phyloP scores from a whole-genome alignment of 30 jellyfish, hydroid and myxozoan species.

The Cassiopea xamachana region DNA sequence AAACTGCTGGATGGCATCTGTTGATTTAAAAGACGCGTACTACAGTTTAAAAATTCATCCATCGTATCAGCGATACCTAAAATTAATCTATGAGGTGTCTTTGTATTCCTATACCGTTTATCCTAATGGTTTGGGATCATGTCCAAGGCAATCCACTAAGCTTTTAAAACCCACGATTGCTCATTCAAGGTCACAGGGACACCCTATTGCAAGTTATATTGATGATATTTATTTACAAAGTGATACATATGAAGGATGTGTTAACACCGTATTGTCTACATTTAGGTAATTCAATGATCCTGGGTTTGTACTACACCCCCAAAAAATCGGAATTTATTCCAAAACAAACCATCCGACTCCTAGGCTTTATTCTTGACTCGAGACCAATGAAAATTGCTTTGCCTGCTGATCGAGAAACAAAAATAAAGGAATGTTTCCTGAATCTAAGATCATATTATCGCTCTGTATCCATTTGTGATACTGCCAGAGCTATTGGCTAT shows the following conservation, averaged over 20 bases:
- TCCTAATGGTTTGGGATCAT: constrained; percentile 53
- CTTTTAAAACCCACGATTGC: constrained; percentile 40
- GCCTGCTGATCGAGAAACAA: constrained; percentile 6
- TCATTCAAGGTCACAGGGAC: constrained; percentile 30
- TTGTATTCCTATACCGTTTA: constrained; percentile 31
- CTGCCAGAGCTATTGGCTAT: constrained; percentile 55
- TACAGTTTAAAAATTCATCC: constrained; percentile 33
- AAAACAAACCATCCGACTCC: constrained; percentile 19
- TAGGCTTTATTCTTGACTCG: constrained; percentile 30
- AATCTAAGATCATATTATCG: neutral
- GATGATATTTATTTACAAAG: constrained; percentile 30
- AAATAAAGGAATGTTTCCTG: constrained; percentile 6
- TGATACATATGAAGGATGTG: constrained; percentile 31
- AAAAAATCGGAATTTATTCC: constrained; percentile 31
- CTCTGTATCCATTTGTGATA: constrained; percentile 14
- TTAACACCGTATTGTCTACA: constrained; percentile 10
- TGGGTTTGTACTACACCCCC: constrained; percentile 60
- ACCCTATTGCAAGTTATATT: constrained; percentile 18
- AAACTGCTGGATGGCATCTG: constrained; percentile 51
- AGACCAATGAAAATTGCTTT: constrained; percentile 7
- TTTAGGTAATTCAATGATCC: constrained; percentile 2
- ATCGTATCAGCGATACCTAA: constrained; percentile 26
- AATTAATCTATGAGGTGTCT: constrained; percentile 9
- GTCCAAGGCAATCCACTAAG: constrained; percentile 53
- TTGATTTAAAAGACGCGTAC: constrained; percentile 48